Evolutionary conservation across 2,888 invertebrate genomes (phyloP).

Genomic region (Amiota mariae): DNA sequence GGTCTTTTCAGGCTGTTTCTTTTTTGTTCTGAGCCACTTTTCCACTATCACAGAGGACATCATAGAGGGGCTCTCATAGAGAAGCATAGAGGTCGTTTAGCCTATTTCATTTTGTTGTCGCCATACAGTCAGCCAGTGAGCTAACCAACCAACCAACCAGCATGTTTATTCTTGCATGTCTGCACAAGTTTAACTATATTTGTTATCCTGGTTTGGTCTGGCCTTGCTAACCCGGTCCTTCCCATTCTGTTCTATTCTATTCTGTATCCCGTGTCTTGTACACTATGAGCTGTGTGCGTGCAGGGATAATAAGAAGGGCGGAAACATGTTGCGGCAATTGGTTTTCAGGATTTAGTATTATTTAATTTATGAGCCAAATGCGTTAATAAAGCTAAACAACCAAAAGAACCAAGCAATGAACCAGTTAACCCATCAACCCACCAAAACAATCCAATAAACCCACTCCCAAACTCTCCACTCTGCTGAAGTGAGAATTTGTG

Average conservation of each 20-base stretch:
- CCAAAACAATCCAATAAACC: too few relatives aligned
- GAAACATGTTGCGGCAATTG: slow-evolving; percentile 40
- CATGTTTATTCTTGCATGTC: slow-evolving; percentile 15
- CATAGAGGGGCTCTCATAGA: not conserved
- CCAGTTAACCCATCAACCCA: too few relatives aligned
- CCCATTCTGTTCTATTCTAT: too few relatives aligned
- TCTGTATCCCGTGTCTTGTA: too few relatives aligned
- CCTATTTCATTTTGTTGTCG: too few relatives aligned
- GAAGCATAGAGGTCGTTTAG: too few relatives aligned
- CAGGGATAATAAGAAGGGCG: slow-evolving; percentile 23
- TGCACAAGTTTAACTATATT: not conserved
- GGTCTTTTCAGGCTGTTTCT: not conserved
- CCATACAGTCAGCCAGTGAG: not conserved
- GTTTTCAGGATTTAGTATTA: slow-evolving; percentile 37
- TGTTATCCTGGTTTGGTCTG: too few relatives aligned
- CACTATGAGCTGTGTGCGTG: not conserved
- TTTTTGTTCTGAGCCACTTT: not conserved
- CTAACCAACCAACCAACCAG: not conserved
- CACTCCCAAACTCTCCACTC: too few relatives aligned
- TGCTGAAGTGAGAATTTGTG: too few relatives aligned
- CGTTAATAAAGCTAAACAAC: slow-evolving; percentile 37
- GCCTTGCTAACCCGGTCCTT: not conserved
- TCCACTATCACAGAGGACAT: not conserved
- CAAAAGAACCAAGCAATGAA: not conserved
- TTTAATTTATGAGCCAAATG: slow-evolving; percentile 48